These are phyloP conservation scores for Macrostomum cliftonense DNA, from an alignment of 2,888 invertebrate species.

Conservation along the genomic window DNA sequence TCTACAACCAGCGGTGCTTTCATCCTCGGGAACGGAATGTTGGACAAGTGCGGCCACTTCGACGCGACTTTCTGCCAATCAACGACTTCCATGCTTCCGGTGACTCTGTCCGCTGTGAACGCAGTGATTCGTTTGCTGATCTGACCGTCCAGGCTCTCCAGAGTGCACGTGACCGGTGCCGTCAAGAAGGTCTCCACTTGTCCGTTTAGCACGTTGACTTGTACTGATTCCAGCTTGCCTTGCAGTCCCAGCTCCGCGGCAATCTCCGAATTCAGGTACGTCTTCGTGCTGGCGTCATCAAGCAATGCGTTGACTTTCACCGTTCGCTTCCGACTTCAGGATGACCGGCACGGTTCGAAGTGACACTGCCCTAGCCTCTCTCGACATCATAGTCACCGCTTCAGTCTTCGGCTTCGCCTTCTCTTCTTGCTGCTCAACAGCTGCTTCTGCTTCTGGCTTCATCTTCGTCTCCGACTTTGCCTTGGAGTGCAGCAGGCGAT, in stretches of 20 bases:
- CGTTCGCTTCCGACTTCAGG: conserved; percentile 2
- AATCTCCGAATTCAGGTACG: conserved; percentile 13
- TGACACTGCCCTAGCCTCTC: not conserved
- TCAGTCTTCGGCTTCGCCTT: not conserved
- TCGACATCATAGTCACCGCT: not conserved
- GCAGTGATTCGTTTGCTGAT: not conserved
- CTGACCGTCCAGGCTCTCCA: not conserved
- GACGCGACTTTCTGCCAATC: not conserved
- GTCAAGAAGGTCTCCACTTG: not conserved
- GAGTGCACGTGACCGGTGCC: not conserved
- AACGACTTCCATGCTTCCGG: conserved; percentile 1
- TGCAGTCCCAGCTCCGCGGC: conserved; percentile 10
- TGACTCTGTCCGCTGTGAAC: conserved; percentile 1
- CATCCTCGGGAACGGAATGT: conserved; percentile 5
- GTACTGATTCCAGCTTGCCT: not conserved
- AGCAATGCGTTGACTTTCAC: conserved; percentile 13
- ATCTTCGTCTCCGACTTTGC: too few species aligned
- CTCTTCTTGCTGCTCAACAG: not conserved
- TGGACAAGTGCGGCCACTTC: conserved; percentile 3
- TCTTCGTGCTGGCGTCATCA: conserved; percentile 15
- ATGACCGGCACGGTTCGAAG: conserved; percentile 14
- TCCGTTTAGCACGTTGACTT: not conserved
- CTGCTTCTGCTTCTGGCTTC: too few species aligned
- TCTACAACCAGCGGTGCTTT: not conserved
- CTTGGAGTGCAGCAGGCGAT: too few species aligned